Evolutionary conservation across 2,113 vertebrate genomes (phyloP), one percentile per base, ranked within the genome.

Genomic region (Hemiscyllium ocellatum): DNA sequence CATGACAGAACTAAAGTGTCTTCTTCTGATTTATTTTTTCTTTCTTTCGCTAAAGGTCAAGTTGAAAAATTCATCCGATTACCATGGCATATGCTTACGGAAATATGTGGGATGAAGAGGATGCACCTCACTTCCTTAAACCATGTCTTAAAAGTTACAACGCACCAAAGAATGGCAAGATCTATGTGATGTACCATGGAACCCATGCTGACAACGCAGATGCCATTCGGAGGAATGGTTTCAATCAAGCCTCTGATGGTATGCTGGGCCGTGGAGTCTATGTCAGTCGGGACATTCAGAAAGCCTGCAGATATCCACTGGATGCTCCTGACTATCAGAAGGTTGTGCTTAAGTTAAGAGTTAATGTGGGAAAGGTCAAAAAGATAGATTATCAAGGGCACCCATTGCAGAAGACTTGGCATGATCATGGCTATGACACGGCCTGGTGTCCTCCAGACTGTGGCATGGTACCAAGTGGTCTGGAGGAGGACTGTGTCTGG

Each of bases 401-500:
- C 95, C 96, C 94, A 0, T 2, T 24, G 4, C 96, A 96, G 97
- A 97, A 96, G 66, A 96, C 66, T 86, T 98, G 97, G 97, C 96
- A 97, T 0, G 0, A 61, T 17, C 0, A 1, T 0, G 0, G 95
- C 0, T 97, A 96, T 26, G 96, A 97, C 96, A 96, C 96, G 2
- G 96, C 97, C 29, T 97, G 96, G 97, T 96, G 96, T 2, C 97
- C 96, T 0, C 96, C 97, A 0, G 0, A 8, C 0, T 97, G 97
- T 56, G 96, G 97, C 1, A 97, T 97, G 97, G 97, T 97, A 86
- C 0, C 0, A 1, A 97, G 97, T 0, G 97, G 96, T 7, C 91
- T 97, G 96, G 97, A 98, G 96, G 97, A 97, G 93, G 68, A 97
- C 72, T 98, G 97, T 6, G 95, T 98, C 91, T 97, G 97, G 97